phyloP scores from a whole-genome alignment of 2,113 vertebrate genomes.

The Gymnocephalus cernua region DNA sequence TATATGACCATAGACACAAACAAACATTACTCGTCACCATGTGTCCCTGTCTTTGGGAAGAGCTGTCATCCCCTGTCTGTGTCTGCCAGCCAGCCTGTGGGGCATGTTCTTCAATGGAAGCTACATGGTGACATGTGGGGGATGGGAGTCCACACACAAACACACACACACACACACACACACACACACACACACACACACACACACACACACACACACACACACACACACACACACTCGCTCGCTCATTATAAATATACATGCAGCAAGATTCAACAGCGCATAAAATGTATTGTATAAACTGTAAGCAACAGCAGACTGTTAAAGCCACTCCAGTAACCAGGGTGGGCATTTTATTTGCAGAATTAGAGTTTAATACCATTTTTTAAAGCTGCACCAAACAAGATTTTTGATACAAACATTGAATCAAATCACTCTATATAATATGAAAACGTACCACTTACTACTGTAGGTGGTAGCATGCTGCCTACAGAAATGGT shows the following conservation, averaged over 20 bases:
- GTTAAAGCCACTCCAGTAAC: not conserved
- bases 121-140: constrained; percentile 37
- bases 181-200: too few relatives aligned
- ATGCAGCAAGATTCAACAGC: not conserved
- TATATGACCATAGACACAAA: not conserved
- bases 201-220: too few relatives aligned
- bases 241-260: constrained; percentile 7
- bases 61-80: constrained; percentile 45
- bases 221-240: not conserved
- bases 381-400: not conserved
- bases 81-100: constrained; percentile 51
- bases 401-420: not conserved
- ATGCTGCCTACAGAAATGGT: not conserved
- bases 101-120: constrained; percentile 31
- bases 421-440: not conserved
- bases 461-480: not conserved
- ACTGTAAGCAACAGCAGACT: constrained; percentile 8
- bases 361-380: not conserved
- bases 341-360: not conserved
- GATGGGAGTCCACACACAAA: constrained; percentile 21
- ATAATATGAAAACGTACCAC: not conserved
- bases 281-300: not conserved
- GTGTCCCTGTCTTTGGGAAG: constrained; percentile 14
- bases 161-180: not conserved
- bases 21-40: constrained; percentile 28